Percentiles rank a stretch among this genome's conserved stretches.
phyloP scores from a whole-genome alignment of 2,888 invertebrate species.

The Perdita meconis region DNA sequence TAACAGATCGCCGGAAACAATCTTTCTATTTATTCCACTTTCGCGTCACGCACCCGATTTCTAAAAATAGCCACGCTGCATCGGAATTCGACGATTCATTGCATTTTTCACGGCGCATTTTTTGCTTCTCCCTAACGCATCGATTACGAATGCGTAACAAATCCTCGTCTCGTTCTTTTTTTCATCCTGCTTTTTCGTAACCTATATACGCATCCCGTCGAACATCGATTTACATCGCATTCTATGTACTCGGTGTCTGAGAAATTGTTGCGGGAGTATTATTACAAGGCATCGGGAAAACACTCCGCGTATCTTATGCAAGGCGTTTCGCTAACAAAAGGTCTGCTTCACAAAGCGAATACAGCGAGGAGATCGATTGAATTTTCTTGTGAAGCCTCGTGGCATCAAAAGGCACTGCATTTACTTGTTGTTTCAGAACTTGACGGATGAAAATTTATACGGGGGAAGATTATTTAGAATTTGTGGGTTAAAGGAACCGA shows the following conservation, averaged over 20 bases:
- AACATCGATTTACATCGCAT: constrained; percentile 33
- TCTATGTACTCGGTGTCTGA: constrained; percentile 16
- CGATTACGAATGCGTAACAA: constrained; percentile 10
- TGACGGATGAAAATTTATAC: no score
- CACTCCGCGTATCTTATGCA: not conserved
- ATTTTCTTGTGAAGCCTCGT: no score
- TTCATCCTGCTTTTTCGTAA: constrained; percentile 16
- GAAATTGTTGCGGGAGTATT: not conserved
- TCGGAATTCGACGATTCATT: constrained; percentile 9
- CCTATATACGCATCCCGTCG: constrained; percentile 22
- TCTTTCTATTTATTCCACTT: not conserved
- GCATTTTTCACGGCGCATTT: not conserved
- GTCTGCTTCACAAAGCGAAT: no score
- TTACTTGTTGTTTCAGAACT: no score
- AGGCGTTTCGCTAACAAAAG: not conserved
- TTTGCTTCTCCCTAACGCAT: constrained; percentile 19
- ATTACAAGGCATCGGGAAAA: not conserved
- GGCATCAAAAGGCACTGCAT: no score
- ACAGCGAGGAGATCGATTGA: no score
- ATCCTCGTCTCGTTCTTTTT: constrained; percentile 21
- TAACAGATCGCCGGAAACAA: not conserved
- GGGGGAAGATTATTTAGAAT: no score
- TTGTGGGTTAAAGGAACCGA: no score
- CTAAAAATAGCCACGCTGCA: not conserved
- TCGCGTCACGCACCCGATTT: not conserved